Conservation (phyloP, 2,797 vertebrate genomes). For the Molossus alvarezi region DNA sequence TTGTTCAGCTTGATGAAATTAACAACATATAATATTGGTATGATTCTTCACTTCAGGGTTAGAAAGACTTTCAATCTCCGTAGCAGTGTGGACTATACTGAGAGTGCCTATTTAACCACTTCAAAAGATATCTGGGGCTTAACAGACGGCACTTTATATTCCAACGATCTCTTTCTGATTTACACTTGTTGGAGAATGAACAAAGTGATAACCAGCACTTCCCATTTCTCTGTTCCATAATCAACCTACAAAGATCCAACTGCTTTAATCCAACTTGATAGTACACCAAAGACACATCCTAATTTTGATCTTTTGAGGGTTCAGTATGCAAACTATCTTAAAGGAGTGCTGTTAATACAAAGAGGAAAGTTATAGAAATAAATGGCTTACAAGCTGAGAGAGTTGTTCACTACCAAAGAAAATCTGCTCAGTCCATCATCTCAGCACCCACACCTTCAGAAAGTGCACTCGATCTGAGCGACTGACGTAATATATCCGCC, state of each 20-base stretch:
- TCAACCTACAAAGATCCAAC: constrained; percentile 20
- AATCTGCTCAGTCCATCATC: not conserved
- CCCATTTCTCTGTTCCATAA: not conserved
- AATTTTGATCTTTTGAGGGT: not conserved
- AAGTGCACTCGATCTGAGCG: not conserved
- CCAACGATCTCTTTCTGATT: constrained; percentile 9
- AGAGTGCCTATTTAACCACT: not conserved
- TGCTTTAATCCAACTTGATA: not conserved
- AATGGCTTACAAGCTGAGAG: not conserved
- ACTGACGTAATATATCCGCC: not conserved
- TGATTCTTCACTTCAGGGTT: constrained; percentile 13
- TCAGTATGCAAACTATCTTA: constrained; percentile 15
- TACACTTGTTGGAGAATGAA: not conserved
- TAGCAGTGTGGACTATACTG: not conserved
- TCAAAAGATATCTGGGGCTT: not conserved
- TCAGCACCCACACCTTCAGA: not conserved
- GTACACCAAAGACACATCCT: not conserved
- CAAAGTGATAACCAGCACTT: not conserved
- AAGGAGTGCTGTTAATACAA: not conserved
- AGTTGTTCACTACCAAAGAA: constrained; percentile 32
- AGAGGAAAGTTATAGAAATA: constrained; percentile 54
- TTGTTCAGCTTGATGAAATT: not conserved
- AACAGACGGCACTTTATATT: not conserved
- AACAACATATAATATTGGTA: not conserved
- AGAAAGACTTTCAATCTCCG: constrained; percentile 35